These are phyloP conservation scores for Aethina tumida DNA, from an alignment of 1,140 invertebrate species.

Conservation along the genomic window DNA sequence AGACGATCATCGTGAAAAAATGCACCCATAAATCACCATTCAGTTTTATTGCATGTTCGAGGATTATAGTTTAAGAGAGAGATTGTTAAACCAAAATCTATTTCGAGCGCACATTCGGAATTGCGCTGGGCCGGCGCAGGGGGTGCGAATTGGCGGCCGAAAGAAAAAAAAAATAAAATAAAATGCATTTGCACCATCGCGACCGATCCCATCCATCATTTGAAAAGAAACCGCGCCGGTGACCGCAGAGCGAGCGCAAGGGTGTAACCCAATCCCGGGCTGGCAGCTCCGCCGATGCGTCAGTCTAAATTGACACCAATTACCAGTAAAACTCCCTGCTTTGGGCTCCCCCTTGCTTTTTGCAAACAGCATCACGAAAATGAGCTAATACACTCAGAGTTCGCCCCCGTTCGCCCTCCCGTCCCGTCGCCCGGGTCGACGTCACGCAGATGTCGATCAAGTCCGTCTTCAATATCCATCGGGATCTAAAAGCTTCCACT, in stretches of 20 bases:
- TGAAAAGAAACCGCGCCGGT: conserved; percentile 17
- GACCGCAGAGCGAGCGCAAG: conserved; percentile 23
- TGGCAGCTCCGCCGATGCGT: conserved; percentile 35
- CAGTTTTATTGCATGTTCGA: too few relatives aligned
- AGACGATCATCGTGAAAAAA: too few relatives aligned
- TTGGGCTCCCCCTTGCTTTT: conserved; percentile 30
- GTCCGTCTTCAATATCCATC: too few relatives aligned
- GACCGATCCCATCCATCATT: conserved; percentile 13
- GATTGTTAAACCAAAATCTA: too few relatives aligned
- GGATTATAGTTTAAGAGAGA: too few relatives aligned
- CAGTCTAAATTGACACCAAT: conserved; percentile 57
- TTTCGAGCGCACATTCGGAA: too few relatives aligned
- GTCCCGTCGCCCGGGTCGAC: conserved; percentile 2
- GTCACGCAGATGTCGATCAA: conserved; percentile 20
- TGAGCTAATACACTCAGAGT: conserved; percentile 34
- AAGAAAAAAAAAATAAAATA: too few relatives aligned
- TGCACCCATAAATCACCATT: too few relatives aligned
- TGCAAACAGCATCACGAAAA: conserved; percentile 36
- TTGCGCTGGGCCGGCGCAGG: too few relatives aligned
- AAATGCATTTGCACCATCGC: too few relatives aligned
- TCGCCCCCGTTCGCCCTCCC: conserved; percentile 5
- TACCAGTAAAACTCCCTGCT: conserved; percentile 56
- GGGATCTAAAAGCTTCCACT: too few relatives aligned
- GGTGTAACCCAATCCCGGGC: conserved; percentile 34
- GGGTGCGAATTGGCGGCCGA: too few relatives aligned